Evolutionary conservation across 2,113 vertebrate species (phyloP), one percentile per base, ranked within the genome.

Genomic region (Myrmophylax atrothorax): DNA sequence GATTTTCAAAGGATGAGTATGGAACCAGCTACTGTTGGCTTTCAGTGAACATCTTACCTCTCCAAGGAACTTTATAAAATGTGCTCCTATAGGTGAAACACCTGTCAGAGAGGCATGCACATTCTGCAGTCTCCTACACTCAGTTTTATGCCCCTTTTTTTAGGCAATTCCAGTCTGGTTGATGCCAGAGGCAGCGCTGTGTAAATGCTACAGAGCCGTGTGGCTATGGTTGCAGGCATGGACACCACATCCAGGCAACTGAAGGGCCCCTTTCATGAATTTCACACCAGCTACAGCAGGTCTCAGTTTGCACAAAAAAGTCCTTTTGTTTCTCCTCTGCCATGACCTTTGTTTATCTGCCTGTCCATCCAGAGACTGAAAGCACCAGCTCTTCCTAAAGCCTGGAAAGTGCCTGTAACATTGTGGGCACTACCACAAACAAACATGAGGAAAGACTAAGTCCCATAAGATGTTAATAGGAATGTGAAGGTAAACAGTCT

Each of bases 371-470:
- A 59, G 63, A 75, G 42, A 31, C 73, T 93, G 92, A 92, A 90
- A 84, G 47, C 28, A 0, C 18, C 88, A 89, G n/a, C 49, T 60
- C 72, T 84, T 90, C 86, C 80, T 92, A 90, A 90, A 96, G 94
- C 68, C 90, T 92, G 67, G 90, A 81, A 96, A 95, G 90, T 90
- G 68, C n/a, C 73, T 92, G 7, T 73, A 90, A 87, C 49, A 35
- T 8, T 62, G 46, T 63, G 53, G 83, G 37, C 79, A n/a, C 73
- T 89, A 31, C 76, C 37, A 78, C 68, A 95, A 96, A 89, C 93
- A 97, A 94, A 91, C 63, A 70, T 5, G 8, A 78, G 44, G 24
- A 64, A 90, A 94, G 69, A 69, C 73, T 56, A 90, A 62, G 62
- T 68, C 84, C 69, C 84, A 5, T 62, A 53, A 93, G 88, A 96